Conservation (phyloP, 2,113 vertebrate species). For the Tetrax tetrax region DNA sequence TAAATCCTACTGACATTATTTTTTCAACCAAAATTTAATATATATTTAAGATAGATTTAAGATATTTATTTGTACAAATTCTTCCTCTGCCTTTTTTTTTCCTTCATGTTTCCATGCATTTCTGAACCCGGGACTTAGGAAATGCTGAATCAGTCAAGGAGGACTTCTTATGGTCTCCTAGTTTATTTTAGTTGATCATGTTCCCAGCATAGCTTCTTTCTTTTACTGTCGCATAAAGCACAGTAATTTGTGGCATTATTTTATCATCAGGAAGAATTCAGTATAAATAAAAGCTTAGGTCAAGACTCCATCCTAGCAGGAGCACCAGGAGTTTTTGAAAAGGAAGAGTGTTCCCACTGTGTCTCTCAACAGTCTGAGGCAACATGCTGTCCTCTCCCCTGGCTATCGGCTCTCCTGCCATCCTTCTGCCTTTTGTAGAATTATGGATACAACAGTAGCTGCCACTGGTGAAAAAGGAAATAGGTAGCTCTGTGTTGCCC, state of each 20-base stretch:
- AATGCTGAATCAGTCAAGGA: background rate
- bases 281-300: background rate
- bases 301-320: background rate
- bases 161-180: background rate
- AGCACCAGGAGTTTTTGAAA: background rate
- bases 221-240: background rate
- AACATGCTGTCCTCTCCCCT: background rate
- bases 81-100: background rate
- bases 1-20: background rate
- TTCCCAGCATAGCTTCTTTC: background rate
- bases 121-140: background rate
- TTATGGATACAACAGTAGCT: background rate
- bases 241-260: background rate
- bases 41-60: background rate
- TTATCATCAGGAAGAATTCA: background rate
- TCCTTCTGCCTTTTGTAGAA: background rate
- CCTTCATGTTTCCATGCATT: background rate
- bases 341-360: background rate
- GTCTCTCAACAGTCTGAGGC: background rate
- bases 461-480: background rate
- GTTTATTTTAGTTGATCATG: background rate
- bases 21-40: background rate
- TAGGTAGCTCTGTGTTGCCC: background rate
- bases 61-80: background rate
- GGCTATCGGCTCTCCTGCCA: background rate